Conservation (phyloP, 2,113 vertebrate species). For the Lophura nycthemera region DNA sequence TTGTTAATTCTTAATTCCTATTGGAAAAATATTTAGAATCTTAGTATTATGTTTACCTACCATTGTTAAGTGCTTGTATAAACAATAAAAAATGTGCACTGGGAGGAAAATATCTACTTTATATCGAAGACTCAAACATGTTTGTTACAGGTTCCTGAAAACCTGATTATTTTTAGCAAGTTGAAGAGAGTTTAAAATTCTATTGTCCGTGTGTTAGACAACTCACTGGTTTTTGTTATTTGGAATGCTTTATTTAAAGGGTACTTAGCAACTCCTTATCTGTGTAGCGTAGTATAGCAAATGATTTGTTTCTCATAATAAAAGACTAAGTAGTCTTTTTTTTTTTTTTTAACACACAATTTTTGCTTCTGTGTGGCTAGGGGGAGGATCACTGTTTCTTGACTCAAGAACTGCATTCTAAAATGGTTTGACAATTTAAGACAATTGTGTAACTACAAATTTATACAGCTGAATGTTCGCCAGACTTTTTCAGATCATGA, state of each 20-base stretch:
- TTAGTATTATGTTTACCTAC: not conserved
- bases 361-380: constrained; percentile 31
- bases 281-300: constrained; percentile 39
- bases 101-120: not conserved
- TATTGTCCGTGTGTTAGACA: constrained; percentile 20
- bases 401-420: not conserved
- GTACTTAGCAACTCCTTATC: not conserved
- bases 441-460: not conserved
- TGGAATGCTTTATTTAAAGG: constrained; percentile 41
- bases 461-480: not conserved
- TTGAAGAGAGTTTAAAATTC: constrained; percentile 17
- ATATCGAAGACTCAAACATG: not conserved
- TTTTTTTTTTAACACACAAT: constrained; percentile 39
- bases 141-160: not conserved
- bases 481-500: not conserved
- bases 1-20: not conserved
- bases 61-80: not conserved
- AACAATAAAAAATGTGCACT: not conserved
- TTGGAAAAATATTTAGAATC: not conserved
- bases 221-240: constrained; percentile 27
- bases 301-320: constrained; percentile 52
- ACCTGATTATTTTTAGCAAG: not conserved
- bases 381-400: constrained; percentile 47
- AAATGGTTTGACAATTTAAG: constrained; percentile 28
- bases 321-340: constrained; percentile 23